Base-by-base conservation (phyloP, 2,113 vertebrate species). In the Potamarius usumacintae region DNA sequence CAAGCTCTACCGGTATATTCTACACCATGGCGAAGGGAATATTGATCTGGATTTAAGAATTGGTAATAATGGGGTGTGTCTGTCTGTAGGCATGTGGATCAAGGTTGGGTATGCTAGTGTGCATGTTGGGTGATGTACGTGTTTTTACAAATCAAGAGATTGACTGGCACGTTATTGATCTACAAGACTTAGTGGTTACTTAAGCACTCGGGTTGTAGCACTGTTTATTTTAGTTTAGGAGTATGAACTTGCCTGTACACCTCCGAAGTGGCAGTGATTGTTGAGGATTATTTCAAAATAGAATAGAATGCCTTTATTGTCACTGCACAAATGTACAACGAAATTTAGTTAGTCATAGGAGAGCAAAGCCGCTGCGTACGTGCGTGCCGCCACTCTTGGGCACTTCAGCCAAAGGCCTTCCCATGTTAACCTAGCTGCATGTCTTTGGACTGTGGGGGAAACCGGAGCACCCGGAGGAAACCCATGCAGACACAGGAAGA, bases 101-200 rank as follows among this genome's bases (percentile, higher is more conserved):
- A 88, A 42, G 79, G 85, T 71, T 52, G 20, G 76, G 67, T 58
- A 71, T 69, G 67, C 22, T n/a, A 65, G 78, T 63, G 20, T 82
- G 17, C 42, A 74, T 74, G 55, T 84, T 85, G 74, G 57, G 34
- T 27, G 62, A 48, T 82, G 20, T 42, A 78, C n/a, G 27, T 86
- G 65, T 86, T 86, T 42, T 76, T 82, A 63, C 62, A 84, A 86
- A 71, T 76, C 84, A 79, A n/a, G 27, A 77, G 20, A 83, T 88
- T 71, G 84, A 83, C 83, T 78, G 72, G 20, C 65, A 67, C 30
- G 80, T 52, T 84, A 78, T 90, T 84, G 87, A 88, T 63, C 63
- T 48, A 53, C 17, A 30, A 48, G 57, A 62, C 62, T 42, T 11
- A 48, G 27, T 9, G 72, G 34, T 78, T 83, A n/a, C 22, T 82